These are phyloP conservation scores for Drosophila ambigua DNA, from an alignment of 1,140 invertebrate species.

Conservation along the genomic window DNA sequence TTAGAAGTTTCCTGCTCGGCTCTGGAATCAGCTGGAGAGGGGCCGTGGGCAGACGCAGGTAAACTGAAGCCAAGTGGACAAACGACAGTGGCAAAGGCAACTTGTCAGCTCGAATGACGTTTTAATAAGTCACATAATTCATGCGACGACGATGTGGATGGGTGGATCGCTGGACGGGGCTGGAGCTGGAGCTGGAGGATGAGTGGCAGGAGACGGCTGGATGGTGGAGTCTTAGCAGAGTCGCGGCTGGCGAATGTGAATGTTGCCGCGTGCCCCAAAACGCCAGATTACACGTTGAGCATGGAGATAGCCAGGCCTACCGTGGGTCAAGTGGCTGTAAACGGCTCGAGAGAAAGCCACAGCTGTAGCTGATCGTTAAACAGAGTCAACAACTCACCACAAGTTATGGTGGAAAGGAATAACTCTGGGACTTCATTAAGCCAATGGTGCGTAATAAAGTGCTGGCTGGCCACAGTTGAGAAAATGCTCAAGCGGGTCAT, in stretches of 20 bases:
- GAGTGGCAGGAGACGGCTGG: neutral
- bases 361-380: no score
- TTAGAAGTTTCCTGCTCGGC: conserved; percentile 68
- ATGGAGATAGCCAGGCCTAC: conserved; percentile 42
- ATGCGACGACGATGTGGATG: conserved; percentile 46
- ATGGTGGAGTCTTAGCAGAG: neutral
- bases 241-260: conserved; percentile 35
- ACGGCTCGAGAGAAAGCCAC: neutral
- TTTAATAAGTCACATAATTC: conserved; percentile 83
- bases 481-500: no score
- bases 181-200: neutral
- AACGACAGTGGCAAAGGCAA: conserved; percentile 69
- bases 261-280: conserved; percentile 53
- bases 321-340: conserved; percentile 1
- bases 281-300: conserved; percentile 43
- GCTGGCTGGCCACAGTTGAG: no score
- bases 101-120: conserved; percentile 80
- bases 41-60: neutral
- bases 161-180: conserved; percentile 4
- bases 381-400: no score
- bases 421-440: no score
- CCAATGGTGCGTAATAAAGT: no score
- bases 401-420: neutral
- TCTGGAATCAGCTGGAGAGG: neutral
- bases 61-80: conserved; percentile 24